Conservation (phyloP, 2,888 invertebrate species). For the Heliconius charithonia region DNA sequence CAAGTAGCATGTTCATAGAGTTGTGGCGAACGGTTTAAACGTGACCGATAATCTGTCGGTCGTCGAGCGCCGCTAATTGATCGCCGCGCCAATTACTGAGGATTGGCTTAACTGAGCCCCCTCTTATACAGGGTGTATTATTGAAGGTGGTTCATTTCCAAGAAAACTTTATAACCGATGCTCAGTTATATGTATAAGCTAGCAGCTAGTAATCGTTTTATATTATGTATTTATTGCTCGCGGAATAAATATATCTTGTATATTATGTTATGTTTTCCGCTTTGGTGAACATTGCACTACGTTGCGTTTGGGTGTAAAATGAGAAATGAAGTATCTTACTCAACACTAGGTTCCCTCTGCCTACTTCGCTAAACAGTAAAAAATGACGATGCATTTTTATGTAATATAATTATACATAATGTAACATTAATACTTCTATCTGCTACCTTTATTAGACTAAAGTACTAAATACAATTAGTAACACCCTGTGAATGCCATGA, state of each 20-base stretch:
- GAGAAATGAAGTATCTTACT: too few relatives aligned
- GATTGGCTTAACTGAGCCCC: slow-evolving; percentile 46
- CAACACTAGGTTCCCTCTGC: too few relatives aligned
- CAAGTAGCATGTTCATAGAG: neutral
- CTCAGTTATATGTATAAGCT: neutral
- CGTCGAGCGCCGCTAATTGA: slow-evolving; percentile 42
- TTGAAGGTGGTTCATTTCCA: neutral
- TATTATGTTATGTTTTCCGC: neutral
- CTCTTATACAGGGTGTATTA: slow-evolving; percentile 22
- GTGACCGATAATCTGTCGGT: slow-evolving; percentile 1
- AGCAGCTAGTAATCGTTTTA: neutral
- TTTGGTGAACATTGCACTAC: neutral
- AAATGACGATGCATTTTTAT: too few relatives aligned
- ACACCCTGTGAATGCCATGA: slow-evolving; percentile 12
- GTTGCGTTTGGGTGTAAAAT: neutral
- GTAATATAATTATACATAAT: neutral
- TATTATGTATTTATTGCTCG: neutral
- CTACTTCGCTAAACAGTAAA: too few relatives aligned
- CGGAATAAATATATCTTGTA: neutral
- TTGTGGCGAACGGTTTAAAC: neutral
- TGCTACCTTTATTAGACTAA: neutral
- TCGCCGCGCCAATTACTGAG: slow-evolving; percentile 53
- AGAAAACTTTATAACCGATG: neutral
- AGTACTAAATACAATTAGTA: neutral
- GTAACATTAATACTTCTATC: neutral